Base-by-base conservation (phyloP, 2,888 invertebrate species). In the Drosophila nr. medialis region DNA sequence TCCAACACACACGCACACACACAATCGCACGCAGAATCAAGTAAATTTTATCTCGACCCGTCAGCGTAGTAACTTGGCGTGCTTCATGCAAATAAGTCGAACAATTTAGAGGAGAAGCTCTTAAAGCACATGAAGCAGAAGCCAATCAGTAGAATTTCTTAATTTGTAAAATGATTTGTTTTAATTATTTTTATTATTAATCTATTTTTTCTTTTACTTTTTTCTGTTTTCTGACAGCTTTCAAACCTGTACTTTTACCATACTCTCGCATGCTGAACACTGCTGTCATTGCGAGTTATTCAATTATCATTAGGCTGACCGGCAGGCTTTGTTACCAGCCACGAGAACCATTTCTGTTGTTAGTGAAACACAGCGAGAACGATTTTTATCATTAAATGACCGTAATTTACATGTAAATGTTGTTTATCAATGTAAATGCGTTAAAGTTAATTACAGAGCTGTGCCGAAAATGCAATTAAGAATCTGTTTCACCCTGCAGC, bases 321-420 rank as follows among this genome's bases (percentile, higher is more conserved):
- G 30, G 29, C 42, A 38, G 51, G 51, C 67, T 49, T 38, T 54
- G 55, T 55, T 82, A 87, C 60, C 76, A 68, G 78, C 71, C 71
- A 65, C 75, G 72, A 75, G 76, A 87, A 83, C 78, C 71, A 72
- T 74, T 69, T 40, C 30, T 54, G 59, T 27, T 42, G 51, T 40
- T 53, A 2, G n/a, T 36, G 10, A 40, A 45, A 24, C 15, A 24
- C 10, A 55, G 55, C 62, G 62, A 72, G 64, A 70, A 50, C 54
- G 64, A 73, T 81, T 83, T 73, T 78, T 89, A 88, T 85, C 88
- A 59, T 63, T 74, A 87, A 87, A 87, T 85, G 72, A 83, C 86
- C 86, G 77, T 83, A 89, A 87, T 87, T 87, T 87, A 81, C 89
- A 89, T 87, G 82, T 89, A 80, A 83, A 85, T 83, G 88, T 87